Conservation (phyloP, 2,888 invertebrate species). For the Leptopilina myrica region DNA sequence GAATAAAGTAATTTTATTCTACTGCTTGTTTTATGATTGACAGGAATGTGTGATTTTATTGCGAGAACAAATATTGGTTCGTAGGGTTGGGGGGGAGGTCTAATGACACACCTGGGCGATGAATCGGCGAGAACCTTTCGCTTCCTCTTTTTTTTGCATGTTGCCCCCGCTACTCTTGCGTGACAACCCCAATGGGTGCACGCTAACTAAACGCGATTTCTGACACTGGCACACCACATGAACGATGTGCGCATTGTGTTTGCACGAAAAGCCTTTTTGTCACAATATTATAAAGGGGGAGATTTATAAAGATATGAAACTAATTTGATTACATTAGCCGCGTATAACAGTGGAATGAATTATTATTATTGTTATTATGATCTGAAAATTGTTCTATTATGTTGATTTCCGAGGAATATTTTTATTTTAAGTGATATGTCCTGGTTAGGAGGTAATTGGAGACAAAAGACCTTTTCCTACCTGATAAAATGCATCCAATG, state of each 20-base stretch:
- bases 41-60: background rate
- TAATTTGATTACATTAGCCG: background rate
- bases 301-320: slow-evolving; percentile 15
- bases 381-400: background rate
- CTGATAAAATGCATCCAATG: too few relatives aligned
- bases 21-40: background rate
- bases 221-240: slow-evolving; percentile 37
- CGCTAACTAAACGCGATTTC: slow-evolving; percentile 36
- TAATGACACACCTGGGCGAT: slow-evolving; percentile 31
- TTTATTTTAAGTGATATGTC: too few relatives aligned
- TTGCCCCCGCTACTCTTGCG: slow-evolving; percentile 17
- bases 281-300: background rate
- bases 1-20: background rate
- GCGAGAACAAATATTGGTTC: slow-evolving; percentile 24
- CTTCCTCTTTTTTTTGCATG: slow-evolving; percentile 34
- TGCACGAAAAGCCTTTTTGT: slow-evolving; percentile 35
- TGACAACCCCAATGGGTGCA: background rate
- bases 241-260: slow-evolving; percentile 17
- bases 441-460: too few relatives aligned
- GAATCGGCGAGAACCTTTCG: slow-evolving; percentile 11
- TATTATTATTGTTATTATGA: background rate
- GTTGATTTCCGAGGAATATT: background rate
- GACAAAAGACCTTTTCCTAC: too few relatives aligned
- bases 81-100: background rate
- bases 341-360: background rate